Base-by-base conservation (phyloP, 2,888 invertebrate species). In the Artemia sinica region DNA sequence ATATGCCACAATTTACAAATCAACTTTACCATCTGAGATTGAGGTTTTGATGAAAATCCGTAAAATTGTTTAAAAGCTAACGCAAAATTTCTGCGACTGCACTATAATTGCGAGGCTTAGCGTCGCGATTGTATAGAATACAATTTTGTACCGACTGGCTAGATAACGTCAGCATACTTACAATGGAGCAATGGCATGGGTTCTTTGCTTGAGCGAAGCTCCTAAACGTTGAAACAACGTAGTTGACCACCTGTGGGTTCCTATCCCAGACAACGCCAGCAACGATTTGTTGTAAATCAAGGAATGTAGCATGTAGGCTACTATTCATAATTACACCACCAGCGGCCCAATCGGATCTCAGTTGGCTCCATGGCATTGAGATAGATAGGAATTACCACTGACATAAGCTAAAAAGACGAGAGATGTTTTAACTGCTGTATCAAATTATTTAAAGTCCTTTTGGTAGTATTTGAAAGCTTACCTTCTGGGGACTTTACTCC, bases 301-400 rank as follows among this genome's bases (percentile, higher is more conserved):
- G 66, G 68, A 70, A 70, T 11, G 68, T 68, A 18, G 68, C 68
- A 70, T 11, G 68, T 68, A 18, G 70, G 66, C 18, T 50, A 50
- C 48, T 50, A 49, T 52, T 69, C 66, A 70, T 58, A 10, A 70
- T 13, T 66, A 68, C 50, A 14, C 65, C 58, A 49, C 66, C n/a
- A 52, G 70, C 70, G 18, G 70, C 68, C 68, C n/a, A 70, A 49
- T 52, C 70, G 70, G 41, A 70, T 66, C 49, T 70, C 70, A 66
- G 70, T 70, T n/a, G 70, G 58, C 52, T 70, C 70, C 8, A 52
- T 68, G 66, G 52, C 50, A 66, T 70, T 70, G 52, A 70, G 68
- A 51, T 68, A 51, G 50, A 70, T 66, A 58, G 70, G 70, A 41
- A 66, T 66, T 28, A 70, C 66, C 50, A 63, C 66, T 11, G 70